Percentiles rank a stretch among this genome's conserved stretches.
phyloP scores from a whole-genome alignment of 2,797 vertebrate genomes.

The Danionella dracula region DNA sequence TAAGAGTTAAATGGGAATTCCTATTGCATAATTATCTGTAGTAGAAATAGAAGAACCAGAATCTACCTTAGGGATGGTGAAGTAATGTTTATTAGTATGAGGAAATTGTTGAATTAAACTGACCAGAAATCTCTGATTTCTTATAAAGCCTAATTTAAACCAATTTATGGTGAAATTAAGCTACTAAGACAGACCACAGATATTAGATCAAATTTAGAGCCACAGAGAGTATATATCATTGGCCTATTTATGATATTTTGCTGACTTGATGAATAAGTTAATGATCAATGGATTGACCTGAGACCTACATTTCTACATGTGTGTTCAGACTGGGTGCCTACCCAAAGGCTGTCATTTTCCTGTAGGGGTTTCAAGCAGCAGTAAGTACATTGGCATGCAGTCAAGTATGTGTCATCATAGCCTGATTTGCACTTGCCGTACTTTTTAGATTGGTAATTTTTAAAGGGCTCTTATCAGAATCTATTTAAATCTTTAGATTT shows the following conservation, averaged over 20 bases:
- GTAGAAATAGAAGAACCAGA: no score
- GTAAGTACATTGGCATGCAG: neutral
- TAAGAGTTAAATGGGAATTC: no score
- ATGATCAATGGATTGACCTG: slow-evolving; percentile 5
- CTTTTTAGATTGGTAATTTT: neutral
- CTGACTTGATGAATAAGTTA: slow-evolving; percentile 11
- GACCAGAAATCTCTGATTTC: no score
- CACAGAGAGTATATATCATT: neutral
- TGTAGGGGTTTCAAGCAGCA: neutral
- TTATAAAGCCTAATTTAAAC: no score
- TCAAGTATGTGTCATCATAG: neutral
- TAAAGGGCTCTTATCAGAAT: neutral
- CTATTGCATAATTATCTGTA: no score
- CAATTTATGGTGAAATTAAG: no score
- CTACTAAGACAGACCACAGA: neutral
- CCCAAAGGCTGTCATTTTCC: neutral
- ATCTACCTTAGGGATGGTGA: no score
- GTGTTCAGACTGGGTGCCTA: neutral
- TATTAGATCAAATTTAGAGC: neutral
- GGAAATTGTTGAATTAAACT: no score
- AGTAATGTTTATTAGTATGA: no score
- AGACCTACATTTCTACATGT: slow-evolving; percentile 14
- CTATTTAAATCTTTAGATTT: neutral
- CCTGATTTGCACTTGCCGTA: neutral
- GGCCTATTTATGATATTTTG: neutral